These are phyloP conservation scores for Platichthys stellatus DNA, from an alignment of 2,113 vertebrate species.

Conservation along the genomic window DNA sequence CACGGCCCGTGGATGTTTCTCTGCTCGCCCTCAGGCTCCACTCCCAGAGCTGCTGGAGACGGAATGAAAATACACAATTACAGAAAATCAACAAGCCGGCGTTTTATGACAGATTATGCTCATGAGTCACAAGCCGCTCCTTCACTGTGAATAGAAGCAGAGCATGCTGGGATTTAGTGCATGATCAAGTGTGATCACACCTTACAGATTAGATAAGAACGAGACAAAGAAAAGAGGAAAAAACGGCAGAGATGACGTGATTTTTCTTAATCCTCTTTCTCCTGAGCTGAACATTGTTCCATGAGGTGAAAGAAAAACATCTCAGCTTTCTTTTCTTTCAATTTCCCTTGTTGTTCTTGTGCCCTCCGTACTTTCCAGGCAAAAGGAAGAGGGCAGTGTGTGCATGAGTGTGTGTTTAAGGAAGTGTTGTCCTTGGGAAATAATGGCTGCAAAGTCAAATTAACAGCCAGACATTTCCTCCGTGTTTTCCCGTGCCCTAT, in stretches of 20 bases:
- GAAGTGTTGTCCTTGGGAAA: slow-evolving; percentile 65
- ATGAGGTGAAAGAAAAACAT: slow-evolving; percentile 50
- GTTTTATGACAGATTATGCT: slow-evolving; percentile 18
- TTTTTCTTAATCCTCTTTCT: slow-evolving; percentile 17
- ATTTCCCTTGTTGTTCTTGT: slow-evolving; percentile 20
- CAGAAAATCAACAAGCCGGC: slow-evolving; percentile 40
- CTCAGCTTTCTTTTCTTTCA: slow-evolving; percentile 1
- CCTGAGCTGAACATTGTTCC: slow-evolving; percentile 47
- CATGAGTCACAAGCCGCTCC: neutral
- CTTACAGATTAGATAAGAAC: neutral
- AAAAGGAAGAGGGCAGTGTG: slow-evolving; percentile 46
- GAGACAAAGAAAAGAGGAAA: neutral
- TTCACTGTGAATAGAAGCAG: neutral
- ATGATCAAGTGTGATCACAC: neutral
- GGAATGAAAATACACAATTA: slow-evolving; percentile 29
- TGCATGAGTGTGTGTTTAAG: slow-evolving; percentile 37
- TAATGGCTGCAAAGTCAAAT: slow-evolving; percentile 57
- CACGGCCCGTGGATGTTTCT: slow-evolving; percentile 53
- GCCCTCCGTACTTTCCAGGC: slow-evolving; percentile 53
- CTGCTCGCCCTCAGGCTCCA: slow-evolving; percentile 43
- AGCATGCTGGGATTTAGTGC: neutral
- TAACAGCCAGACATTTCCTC: slow-evolving; percentile 67
- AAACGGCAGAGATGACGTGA: neutral
- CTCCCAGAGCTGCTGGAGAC: slow-evolving; percentile 44
- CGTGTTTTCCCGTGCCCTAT: slow-evolving; percentile 58